Evolutionary conservation across 2,888 invertebrate genomes (phyloP), one percentile per base, ranked within the genome.

Genomic region (Theretra japonica): DNA sequence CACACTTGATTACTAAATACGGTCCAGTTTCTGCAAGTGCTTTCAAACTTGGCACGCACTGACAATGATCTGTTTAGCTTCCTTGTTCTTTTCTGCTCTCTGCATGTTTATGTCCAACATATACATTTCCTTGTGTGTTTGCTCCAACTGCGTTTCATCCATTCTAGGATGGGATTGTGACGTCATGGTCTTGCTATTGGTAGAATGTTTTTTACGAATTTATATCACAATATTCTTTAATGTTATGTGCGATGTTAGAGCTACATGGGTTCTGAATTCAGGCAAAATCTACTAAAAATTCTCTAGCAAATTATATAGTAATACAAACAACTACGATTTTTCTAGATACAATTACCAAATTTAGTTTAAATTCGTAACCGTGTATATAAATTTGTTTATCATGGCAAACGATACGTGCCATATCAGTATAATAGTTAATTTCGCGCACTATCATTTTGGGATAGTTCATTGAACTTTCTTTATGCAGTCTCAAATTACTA

Each of bases 1-100:
- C 33, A 58, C 69, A 58, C 58, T 48, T 58, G 69, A 70, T 58
- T 57, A 70, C 69, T 70, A 58, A 70, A 23, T 70, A 70, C 33
- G 41, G 58, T 58, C 58, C 58, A 57, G 57, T 65, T 65, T 60
- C 60, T 65, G 48, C 65, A 65, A 65, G 25, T 65, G 62, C 21
- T 62, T 53, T 62, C 4, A 65, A 65, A 65, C 65, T 65, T 65
- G 65, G 65, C 65, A 65, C 65, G 65, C 65, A 65, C 65, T 48
- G 17, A 41, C 17, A 48, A 53, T 53, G 50, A 53, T 65, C 21
- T 65, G 41, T 65, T 48, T 65, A 48, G 48, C 48, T 65, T 65
- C 65, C 65, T 65, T 17, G 48, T 65, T 60, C 60, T 60, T 65
- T 48, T 65, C 5, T 23, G 65, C 41, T 41, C 65, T 5, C 23